Conservation (phyloP, 2,113 vertebrate genomes). For the Pipa parva region DNA sequence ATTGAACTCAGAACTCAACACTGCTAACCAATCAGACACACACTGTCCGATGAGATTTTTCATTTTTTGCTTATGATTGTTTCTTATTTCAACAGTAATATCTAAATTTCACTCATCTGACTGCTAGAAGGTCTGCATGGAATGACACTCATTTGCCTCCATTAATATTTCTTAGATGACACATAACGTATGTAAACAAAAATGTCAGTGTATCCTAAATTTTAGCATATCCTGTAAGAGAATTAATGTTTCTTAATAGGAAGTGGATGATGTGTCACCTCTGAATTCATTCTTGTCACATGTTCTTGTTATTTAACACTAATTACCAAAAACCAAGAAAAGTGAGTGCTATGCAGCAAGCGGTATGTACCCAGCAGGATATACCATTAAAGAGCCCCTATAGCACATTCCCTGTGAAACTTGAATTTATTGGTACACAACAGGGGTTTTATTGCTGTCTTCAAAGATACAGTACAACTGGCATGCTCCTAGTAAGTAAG, state of each 20-base stretch:
- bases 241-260: neutral
- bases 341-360: conserved; percentile 7
- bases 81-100: too few species aligned
- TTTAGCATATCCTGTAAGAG: too few species aligned
- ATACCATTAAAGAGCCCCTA: conserved; percentile 3
- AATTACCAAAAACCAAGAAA: conserved; percentile 25
- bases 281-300: neutral
- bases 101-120: too few species aligned
- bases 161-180: too few species aligned
- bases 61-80: too few species aligned
- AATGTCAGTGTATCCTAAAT: too few species aligned
- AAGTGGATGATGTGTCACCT: neutral
- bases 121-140: too few species aligned
- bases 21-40: too few species aligned
- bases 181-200: too few species aligned
- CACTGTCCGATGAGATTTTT: too few species aligned
- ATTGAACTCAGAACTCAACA: too few species aligned
- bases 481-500: conserved; percentile 19
- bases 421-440: conserved; percentile 31
- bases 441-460: conserved; percentile 25
- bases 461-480: conserved; percentile 18
- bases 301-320: conserved; percentile 25
- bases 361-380: conserved; percentile 14
- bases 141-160: too few species aligned
- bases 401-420: conserved; percentile 20